Percentiles rank a stretch among this genome's conserved stretches.
These are phyloP conservation scores for Alfaro cultratus DNA, from an alignment of 2,797 vertebrate genomes.

Conservation along the genomic window DNA sequence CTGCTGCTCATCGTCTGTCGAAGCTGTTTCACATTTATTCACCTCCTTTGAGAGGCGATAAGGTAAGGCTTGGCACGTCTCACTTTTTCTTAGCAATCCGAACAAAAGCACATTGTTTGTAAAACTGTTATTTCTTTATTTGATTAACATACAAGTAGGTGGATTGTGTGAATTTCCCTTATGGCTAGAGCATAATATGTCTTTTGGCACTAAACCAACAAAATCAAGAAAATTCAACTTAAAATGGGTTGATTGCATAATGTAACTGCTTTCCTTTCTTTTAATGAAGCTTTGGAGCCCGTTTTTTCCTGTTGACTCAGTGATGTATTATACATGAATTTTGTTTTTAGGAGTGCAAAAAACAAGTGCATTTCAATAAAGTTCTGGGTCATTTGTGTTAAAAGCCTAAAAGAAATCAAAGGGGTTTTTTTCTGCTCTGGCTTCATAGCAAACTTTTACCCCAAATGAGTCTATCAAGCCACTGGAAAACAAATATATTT, in stretches of 20 bases:
- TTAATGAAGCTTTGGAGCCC: not conserved
- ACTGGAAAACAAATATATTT: not conserved
- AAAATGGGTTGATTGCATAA: not conserved
- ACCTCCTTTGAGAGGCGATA: constrained; percentile 18
- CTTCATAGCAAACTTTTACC: not conserved
- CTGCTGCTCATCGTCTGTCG: constrained; percentile 31
- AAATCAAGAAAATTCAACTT: not conserved
- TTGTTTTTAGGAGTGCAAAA: not conserved
- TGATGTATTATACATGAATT: not conserved
- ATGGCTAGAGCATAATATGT: not conserved
- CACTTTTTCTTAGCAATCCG: not conserved
- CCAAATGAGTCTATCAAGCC: not conserved
- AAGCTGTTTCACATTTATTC: constrained; percentile 17
- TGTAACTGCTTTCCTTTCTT: not conserved
- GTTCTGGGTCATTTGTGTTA: not conserved
- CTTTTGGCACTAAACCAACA: not conserved
- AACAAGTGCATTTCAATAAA: not conserved
- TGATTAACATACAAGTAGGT: not conserved
- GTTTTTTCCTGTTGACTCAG: not conserved
- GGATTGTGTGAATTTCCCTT: not conserved
- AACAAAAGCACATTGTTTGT: not conserved
- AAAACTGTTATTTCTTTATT: constrained; percentile 14
- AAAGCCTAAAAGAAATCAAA: not conserved
- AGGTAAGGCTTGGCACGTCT: constrained; percentile 1
- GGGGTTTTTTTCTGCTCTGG: not conserved